Base-by-base conservation (phyloP, 2,888 invertebrate species). In the Dicyrtoma fusca region DNA sequence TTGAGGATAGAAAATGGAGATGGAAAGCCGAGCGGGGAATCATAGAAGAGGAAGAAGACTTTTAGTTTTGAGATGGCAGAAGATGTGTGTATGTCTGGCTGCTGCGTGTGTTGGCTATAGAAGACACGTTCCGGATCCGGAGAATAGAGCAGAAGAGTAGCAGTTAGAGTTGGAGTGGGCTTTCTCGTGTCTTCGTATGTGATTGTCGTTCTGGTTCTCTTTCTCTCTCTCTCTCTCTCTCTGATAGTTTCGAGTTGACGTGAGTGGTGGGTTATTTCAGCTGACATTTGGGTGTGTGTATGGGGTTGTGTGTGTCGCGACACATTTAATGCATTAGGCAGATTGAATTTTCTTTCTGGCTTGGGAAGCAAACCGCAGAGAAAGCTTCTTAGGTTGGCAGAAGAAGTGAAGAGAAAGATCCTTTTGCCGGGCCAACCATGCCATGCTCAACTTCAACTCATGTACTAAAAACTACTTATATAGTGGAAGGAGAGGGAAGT, bases 271-370 rank as follows among this genome's bases (percentile, higher is more conserved):
- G 75, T 77, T 76, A 77, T 79, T 79, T 77, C 75, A 72, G 75
- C 63, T 77, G 77, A 77, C 79, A 79, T 77, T 77, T 77, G 74
- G 75, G 70, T 74, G 74, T 69, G 34, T 63, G 47, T 34, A 25
- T 34, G 34, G 34, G 34, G 34, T 34, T 34, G 49, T 59, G 42
- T 51, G 51, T 45, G 70, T 74, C 74, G 65, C 72, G 74, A 80
- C 80, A 80, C 80, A 79, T 77, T 75, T 79, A 79, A 77, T 80
- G 79, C 80, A 80, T 80, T 80, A 80, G 77, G 75, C 73, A 80
- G 79, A 80, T 80, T 80, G 79, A 79, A 78, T 80, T 80, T 79
- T 77, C 78, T 78, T 77, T 72, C 64, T 68, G 73, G 51, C 72
- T 23, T 61, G 69, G 72, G 73, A 76, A 76, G 75, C 79, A 77